A percentile compares a stretch with the other conserved stretches of the same genome.
Conservation (phyloP, 2,113 vertebrate species). For the Callocephalon fimbriatum region DNA sequence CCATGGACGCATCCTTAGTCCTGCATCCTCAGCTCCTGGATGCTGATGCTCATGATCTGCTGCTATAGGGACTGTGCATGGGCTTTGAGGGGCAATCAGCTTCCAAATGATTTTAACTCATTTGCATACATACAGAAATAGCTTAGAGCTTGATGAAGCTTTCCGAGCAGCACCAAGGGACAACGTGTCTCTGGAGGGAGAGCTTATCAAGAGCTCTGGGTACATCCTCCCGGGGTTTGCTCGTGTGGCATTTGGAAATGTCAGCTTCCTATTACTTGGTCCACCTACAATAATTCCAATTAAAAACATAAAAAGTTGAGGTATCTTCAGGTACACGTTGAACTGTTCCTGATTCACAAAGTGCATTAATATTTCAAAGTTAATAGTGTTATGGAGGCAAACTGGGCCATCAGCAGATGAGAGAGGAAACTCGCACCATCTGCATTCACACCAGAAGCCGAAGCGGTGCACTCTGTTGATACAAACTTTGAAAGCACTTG, state of each 20-base stretch:
- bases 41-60: accelerated
- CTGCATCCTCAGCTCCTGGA: accelerated
- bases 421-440: background rate
- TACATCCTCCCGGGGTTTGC: background rate
- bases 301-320: conserved; percentile 1
- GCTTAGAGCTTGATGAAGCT: background rate
- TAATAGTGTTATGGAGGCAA: conserved; percentile 38
- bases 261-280: conserved; percentile 4
- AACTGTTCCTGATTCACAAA: conserved; percentile 48
- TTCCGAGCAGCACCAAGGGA: background rate
- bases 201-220: background rate
- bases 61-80: accelerated
- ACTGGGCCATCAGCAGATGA: conserved; percentile 33
- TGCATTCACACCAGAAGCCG: conserved; percentile 52
- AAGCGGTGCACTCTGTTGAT: conserved; percentile 50
- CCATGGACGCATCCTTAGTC: background rate
- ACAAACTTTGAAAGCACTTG: conserved; percentile 61
- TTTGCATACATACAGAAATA: background rate
- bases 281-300: conserved; percentile 41
- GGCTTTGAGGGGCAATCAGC: background rate
- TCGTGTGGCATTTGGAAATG: conserved; percentile 33
- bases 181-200: background rate
- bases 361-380: conserved; percentile 66
- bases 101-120: background rate
- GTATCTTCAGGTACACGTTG: conserved; percentile 30